Evolutionary conservation across 2,888 invertebrate genomes (phyloP).

Genomic region (Ctenicera cuprea): DNA sequence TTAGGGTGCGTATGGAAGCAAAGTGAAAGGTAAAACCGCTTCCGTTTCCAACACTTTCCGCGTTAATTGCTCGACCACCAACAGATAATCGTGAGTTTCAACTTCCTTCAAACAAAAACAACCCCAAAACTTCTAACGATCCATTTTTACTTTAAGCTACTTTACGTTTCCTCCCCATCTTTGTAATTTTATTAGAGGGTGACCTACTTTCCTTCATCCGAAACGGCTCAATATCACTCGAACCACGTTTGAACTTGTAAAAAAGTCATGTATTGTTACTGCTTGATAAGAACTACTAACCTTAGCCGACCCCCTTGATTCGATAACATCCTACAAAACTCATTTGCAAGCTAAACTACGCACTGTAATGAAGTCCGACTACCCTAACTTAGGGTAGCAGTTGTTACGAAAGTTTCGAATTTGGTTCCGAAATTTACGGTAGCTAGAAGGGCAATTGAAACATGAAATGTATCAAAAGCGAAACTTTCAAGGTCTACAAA

Average conservation of each 20-base stretch:
- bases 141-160: constrained; percentile 10
- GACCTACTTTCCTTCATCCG: neutral
- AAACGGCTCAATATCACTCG: neutral
- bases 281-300: constrained; percentile 16
- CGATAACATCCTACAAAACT: constrained; percentile 31
- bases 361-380: constrained; percentile 30
- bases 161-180: constrained; percentile 3
- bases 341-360: constrained; percentile 35
- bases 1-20: neutral
- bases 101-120: constrained; percentile 5
- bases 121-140: neutral
- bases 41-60: constrained; percentile 34
- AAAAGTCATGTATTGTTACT: constrained; percentile 14
- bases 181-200: neutral
- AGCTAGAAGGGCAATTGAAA: constrained; percentile 1
- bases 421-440: neutral
- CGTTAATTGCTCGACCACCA: constrained; percentile 42
- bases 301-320: constrained; percentile 20
- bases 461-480: neutral
- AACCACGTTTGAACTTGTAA: constrained; percentile 5
- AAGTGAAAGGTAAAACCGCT: constrained; percentile 32
- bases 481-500: too few species aligned
- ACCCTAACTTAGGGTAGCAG: constrained; percentile 28
- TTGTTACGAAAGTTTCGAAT: constrained; percentile 23
- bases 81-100: constrained; percentile 37